phyloP scores from a whole-genome alignment of 1,140 invertebrate genomes.

The Diprion similis region DNA sequence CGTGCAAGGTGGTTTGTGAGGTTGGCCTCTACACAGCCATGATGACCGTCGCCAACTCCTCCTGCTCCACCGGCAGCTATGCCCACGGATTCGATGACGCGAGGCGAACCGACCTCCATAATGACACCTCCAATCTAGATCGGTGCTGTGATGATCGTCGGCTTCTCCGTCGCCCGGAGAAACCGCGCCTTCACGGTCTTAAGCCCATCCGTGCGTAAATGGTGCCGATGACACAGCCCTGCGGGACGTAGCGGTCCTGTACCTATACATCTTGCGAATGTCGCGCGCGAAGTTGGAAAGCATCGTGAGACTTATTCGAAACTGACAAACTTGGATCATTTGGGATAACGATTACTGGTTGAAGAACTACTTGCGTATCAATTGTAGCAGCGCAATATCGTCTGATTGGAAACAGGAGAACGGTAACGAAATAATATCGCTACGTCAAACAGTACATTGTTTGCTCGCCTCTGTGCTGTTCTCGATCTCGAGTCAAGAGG shows the following conservation, averaged over 20 bases:
- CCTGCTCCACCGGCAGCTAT: not conserved
- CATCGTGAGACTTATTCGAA: too few species aligned
- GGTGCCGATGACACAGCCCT: conserved; percentile 1
- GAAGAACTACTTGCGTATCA: too few species aligned
- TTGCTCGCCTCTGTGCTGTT: not conserved
- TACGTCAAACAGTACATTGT: not conserved
- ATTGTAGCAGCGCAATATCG: too few species aligned
- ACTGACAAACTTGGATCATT: too few species aligned
- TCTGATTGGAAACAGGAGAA: not conserved
- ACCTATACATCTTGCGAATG: too few species aligned
- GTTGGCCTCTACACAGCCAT: not conserved
- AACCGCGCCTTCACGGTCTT: not conserved
- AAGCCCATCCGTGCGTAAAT: conserved; percentile 4
- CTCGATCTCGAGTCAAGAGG: not conserved
- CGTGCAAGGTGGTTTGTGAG: not conserved
- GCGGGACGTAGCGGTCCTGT: not conserved
- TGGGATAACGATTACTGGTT: too few species aligned
- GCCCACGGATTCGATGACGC: not conserved
- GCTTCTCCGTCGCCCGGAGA: not conserved
- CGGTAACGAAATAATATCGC: not conserved
- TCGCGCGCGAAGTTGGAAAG: too few species aligned
- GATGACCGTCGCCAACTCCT: not conserved
- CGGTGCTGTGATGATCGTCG: not conserved
- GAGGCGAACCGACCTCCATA: not conserved
- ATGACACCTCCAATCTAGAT: conserved; percentile 5